Evolutionary conservation across 2,888 invertebrate genomes (phyloP).

Genomic region (Spodoptera picta): DNA sequence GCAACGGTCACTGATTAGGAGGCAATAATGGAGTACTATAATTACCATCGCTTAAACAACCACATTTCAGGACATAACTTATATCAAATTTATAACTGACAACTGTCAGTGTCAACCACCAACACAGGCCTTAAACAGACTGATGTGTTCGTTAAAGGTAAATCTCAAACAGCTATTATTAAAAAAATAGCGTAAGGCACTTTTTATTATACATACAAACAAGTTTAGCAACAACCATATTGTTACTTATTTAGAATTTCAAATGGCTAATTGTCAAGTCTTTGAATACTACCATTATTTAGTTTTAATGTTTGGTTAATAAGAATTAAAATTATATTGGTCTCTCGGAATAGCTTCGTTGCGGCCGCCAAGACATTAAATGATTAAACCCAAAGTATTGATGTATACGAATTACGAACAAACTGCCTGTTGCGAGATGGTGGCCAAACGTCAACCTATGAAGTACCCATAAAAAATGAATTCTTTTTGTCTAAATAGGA

Average conservation of each 20-base stretch:
- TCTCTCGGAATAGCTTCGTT: neutral
- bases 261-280: constrained; percentile 4
- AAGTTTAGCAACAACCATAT: constrained; percentile 2
- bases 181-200: neutral
- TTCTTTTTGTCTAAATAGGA: no score
- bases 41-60: constrained; percentile 27
- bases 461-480: no score
- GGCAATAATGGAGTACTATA: neutral
- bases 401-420: no score
- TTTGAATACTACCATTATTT: constrained; percentile 1
- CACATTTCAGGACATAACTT: constrained; percentile 20
- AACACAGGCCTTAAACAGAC: neutral
- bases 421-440: no score
- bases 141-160: neutral
- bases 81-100: neutral
- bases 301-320: neutral
- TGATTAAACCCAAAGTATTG: no score
- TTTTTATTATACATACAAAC: constrained; percentile 17
- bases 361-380: no score
- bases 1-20: neutral
- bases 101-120: neutral
- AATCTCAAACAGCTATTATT: neutral
- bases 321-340: constrained; percentile 3
- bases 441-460: no score
- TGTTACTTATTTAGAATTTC: constrained; percentile 6